Base-by-base conservation (phyloP, 2,113 vertebrate genomes). In the Podiceps cristatus region DNA sequence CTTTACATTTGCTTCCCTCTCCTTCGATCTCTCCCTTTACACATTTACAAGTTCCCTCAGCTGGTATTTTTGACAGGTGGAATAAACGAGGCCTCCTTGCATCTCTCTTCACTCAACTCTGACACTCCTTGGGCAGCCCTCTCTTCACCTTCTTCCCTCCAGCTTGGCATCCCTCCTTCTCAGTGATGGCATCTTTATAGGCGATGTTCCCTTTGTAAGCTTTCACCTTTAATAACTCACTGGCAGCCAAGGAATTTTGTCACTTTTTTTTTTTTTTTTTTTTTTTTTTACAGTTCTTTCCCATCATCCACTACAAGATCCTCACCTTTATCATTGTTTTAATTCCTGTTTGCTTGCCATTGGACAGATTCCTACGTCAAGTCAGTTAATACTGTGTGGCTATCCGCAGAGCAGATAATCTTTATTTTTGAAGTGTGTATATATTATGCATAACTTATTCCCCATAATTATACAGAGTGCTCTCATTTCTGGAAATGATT, bases 401-500 rank as follows among this genome's bases (percentile, higher is more conserved):
- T 64, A 91, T 71, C 60, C 4, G 4, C 84, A 82, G 76, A 81
- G 40, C 55, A 93, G 73, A 86, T 73, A 89, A 78, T 86, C 66
- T 96, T 91, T 89, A 50, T 52, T 84, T 89, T 84, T 84, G 33
- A 95, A 93, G 60, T 0, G 1, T 77, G 25, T 78, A 84, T 95
- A 71, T 67, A 89, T 96, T 95, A 97, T 94, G 84, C 90, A 96
- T 91, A 96, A 90, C 64, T 95, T 23, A 49, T 85, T 87, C 60
- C 49, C 56, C 69, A 56, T 75, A 93, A 94, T 94, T 94, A 89
- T 63, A 55, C 28, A 75, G 80, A 96, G 91, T 89, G 80, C 73
- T 93, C 29, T 87, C 80, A 80, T 95, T 96, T 96, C 95, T 97
- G 96, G 86, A 97, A 97, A 96, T 81, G 72, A 91, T 44, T 91